Evolutionary conservation across 2,113 vertebrate genomes (phyloP).

Genomic region (Falcunculus frontatus): DNA sequence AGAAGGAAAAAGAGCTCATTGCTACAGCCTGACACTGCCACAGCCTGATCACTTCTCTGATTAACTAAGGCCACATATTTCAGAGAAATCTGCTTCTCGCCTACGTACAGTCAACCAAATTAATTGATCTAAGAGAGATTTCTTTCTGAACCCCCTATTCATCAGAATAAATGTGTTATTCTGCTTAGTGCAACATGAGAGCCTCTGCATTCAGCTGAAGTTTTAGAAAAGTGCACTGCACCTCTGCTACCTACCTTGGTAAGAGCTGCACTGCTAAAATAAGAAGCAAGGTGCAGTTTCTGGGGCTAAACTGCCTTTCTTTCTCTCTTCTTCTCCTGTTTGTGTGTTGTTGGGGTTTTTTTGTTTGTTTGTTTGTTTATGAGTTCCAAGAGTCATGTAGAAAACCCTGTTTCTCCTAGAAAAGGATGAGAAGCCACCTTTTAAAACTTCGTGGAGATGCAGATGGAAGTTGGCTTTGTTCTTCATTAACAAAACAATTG

Average conservation of each 20-base stretch:
- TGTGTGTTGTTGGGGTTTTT: not conserved
- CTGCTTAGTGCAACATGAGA: not conserved
- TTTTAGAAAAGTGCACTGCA: not conserved
- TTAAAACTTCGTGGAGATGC: not conserved
- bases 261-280: not conserved
- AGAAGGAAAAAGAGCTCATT: not conserved
- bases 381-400: not conserved
- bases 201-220: not conserved
- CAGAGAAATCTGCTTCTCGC: not conserved
- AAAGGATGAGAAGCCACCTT: not conserved
- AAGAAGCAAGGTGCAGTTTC: not conserved
- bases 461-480: constrained; percentile 6
- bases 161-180: not conserved
- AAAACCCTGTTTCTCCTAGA: not conserved
- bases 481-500: not conserved
- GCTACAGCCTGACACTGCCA: not conserved
- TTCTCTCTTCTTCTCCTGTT: not conserved
- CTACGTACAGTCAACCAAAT: not conserved
- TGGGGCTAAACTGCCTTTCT: not conserved
- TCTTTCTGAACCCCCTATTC: not conserved
- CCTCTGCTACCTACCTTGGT: not conserved
- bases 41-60: not conserved
- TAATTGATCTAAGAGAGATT: not conserved
- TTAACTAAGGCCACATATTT: not conserved
- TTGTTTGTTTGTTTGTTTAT: not conserved